Conservation (phyloP, 2,113 vertebrate species). For the Thalassoma bifasciatum region DNA sequence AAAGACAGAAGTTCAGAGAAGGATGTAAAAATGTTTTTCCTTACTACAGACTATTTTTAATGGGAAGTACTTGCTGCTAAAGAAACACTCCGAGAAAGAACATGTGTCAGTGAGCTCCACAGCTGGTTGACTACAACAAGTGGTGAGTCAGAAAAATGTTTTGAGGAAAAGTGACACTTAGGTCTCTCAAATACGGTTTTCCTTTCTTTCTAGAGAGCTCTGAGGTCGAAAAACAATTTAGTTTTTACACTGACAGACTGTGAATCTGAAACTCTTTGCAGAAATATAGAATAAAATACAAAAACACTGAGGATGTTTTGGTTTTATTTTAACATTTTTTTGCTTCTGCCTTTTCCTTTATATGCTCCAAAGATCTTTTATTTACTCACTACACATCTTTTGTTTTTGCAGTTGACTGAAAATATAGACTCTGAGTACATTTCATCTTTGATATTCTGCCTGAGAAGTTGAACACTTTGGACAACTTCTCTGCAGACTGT, state of each 20-base stretch:
- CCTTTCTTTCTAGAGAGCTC: not conserved
- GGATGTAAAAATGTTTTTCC: not conserved
- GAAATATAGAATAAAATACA: not conserved
- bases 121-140: not conserved
- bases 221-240: not conserved
- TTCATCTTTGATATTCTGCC: too few relatives aligned
- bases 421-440: too few relatives aligned
- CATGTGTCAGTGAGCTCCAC: not conserved
- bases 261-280: not conserved
- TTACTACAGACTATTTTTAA: not conserved
- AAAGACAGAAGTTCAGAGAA: not conserved
- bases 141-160: not conserved
- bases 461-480: too few relatives aligned
- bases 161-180: not conserved
- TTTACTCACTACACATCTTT: too few relatives aligned
- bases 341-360: not conserved
- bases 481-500: constrained; percentile 5
- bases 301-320: not conserved
- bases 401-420: too few relatives aligned
- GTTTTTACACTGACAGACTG: not conserved
- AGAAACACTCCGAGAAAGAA: not conserved
- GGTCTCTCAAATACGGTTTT: not conserved
- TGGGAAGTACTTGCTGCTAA: not conserved
- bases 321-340: not conserved
- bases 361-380: too few relatives aligned